Percentiles rank a stretch among this genome's conserved stretches.
Conservation (phyloP, 2,888 invertebrate genomes). For the Rotaria socialis region DNA sequence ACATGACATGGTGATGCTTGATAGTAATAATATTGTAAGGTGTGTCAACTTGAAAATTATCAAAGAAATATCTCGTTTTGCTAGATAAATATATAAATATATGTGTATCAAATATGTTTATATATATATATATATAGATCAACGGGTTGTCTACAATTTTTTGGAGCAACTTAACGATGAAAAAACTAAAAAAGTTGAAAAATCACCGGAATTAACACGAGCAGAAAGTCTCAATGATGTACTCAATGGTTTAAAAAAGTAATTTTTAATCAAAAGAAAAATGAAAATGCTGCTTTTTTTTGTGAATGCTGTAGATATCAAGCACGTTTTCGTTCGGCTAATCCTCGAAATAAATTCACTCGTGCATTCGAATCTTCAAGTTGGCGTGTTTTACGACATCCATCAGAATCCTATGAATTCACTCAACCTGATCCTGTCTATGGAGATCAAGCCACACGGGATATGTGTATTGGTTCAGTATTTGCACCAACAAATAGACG, state of each 20-base stretch:
- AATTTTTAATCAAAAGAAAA: not conserved
- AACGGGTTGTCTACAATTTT: not conserved
- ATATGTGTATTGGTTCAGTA: not conserved
- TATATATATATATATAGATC: not conserved
- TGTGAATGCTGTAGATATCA: not conserved
- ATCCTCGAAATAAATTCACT: not conserved
- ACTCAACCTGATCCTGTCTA: not conserved
- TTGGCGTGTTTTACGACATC: conserved; percentile 9
- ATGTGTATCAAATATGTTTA: no score
- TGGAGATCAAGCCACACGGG: not conserved
- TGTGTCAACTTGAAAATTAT: not conserved
- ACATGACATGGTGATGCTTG: no score
- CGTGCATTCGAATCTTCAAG: not conserved
- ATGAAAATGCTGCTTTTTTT: no score
- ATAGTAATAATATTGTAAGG: not conserved
- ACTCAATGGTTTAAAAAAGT: not conserved
- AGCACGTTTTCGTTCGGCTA: not conserved
- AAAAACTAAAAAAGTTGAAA: not conserved
- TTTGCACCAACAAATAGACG: not conserved
- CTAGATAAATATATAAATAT: not conserved
- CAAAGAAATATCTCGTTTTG: not conserved
- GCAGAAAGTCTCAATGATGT: not conserved
- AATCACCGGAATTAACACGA: not conserved
- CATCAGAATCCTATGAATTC: not conserved
- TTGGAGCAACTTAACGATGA: not conserved